Evolutionary conservation across 37 sponge, comb jelly and placozoan species (phyloP).

Genomic region (Spongilla lacustris): DNA sequence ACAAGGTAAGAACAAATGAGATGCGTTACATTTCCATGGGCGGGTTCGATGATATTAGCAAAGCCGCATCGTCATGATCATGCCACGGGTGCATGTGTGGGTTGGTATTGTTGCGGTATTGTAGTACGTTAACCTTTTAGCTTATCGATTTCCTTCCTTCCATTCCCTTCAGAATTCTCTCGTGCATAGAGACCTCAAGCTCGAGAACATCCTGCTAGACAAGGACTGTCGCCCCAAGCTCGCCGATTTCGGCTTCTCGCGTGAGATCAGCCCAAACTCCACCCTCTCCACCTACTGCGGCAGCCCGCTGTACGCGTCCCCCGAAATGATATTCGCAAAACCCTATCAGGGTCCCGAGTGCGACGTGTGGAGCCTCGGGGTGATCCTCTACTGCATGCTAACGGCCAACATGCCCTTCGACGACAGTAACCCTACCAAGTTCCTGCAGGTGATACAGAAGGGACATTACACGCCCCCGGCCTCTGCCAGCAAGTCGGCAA

Average conservation of each 20-base stretch:
- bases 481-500: background rate
- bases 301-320: conserved; percentile 82
- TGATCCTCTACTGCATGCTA: conserved; percentile 88
- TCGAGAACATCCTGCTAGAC: conserved; percentile 77
- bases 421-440: conserved; percentile 59
- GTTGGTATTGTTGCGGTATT: background rate
- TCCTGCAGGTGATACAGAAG: conserved; percentile 37
- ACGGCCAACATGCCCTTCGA: conserved; percentile 92
- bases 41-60: too few species aligned
- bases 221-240: conserved; percentile 57
- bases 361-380: conserved; percentile 90
- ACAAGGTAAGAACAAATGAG: conserved; percentile 19
- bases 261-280: conserved; percentile 23
- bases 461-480: conserved; percentile 42
- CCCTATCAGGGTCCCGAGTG: conserved; percentile 84
- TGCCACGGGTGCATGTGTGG: too few species aligned
- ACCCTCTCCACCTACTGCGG: conserved; percentile 75
- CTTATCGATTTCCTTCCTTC: background rate
- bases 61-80: too few species aligned
- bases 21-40: too few species aligned
- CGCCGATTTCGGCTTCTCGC: conserved; percentile 87
- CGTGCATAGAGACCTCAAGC: conserved; percentile 74
- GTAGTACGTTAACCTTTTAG: background rate
- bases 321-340: conserved; percentile 76
- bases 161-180: conserved; percentile 47